Evolutionary conservation across 1,140 invertebrate species (phyloP).

Genomic region (Caenorhabditis remanei): DNA sequence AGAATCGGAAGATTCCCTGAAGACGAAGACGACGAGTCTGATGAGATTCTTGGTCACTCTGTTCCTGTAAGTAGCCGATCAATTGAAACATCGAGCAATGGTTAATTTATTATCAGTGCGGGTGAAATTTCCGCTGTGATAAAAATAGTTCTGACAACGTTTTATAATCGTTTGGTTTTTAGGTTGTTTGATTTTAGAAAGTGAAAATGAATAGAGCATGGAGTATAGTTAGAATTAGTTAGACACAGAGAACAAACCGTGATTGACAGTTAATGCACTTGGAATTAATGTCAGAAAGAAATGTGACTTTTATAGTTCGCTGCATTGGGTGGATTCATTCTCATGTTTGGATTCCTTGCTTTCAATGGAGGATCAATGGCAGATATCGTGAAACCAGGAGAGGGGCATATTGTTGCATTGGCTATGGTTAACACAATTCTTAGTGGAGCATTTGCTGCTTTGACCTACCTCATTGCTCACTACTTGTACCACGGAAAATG

Average conservation of each 20-base stretch:
- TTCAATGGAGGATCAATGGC: conserved; percentile 82
- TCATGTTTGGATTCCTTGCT: conserved; percentile 82
- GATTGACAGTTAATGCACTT: not conserved
- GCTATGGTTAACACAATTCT: conserved; percentile 81
- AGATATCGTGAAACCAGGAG: conserved; percentile 79
- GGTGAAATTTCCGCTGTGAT: not conserved
- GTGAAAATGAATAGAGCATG: not conserved
- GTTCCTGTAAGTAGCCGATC: conserved; percentile 78
- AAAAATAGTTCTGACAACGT: conserved; percentile 3
- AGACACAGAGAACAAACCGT: not conserved
- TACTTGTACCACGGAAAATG: conserved; percentile 77
- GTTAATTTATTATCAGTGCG: conserved; percentile 38
- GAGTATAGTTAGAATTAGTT: not conserved
- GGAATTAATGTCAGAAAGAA: not conserved
- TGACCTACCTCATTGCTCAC: conserved; percentile 78
- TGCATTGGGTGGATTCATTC: conserved; percentile 81
- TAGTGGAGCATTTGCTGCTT: conserved; percentile 79
- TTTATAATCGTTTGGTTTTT: conserved; percentile 39
- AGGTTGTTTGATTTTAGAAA: conserved; percentile 39
- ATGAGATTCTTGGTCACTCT: conserved; percentile 79
- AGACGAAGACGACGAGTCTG: conserved; percentile 67
- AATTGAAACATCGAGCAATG: not conserved
- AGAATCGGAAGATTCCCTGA: conserved; percentile 78
- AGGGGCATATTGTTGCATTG: conserved; percentile 79
- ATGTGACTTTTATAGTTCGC: conserved; percentile 78